Conservation (phyloP, 2,113 vertebrate species). For the Sebastes fasciatus region DNA sequence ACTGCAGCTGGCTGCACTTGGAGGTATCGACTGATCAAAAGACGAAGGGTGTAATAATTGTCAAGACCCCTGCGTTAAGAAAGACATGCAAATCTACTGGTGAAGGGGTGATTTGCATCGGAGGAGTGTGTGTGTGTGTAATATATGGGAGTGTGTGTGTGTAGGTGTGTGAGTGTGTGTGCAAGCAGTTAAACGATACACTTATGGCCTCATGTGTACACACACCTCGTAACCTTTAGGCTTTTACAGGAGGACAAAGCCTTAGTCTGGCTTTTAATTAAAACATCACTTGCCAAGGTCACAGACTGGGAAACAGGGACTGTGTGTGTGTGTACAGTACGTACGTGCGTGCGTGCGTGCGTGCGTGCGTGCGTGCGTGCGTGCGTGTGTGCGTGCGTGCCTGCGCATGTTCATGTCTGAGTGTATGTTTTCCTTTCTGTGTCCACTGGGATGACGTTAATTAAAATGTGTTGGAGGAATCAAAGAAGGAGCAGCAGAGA, state of each 20-base stretch:
- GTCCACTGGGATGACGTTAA: slow-evolving; percentile 63
- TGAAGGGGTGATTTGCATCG: slow-evolving; percentile 1
- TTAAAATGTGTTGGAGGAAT: slow-evolving; percentile 76
- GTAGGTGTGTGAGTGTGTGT: background rate
- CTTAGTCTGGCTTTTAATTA: slow-evolving; percentile 68
- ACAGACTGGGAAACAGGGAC: slow-evolving; percentile 39
- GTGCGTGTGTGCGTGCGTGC: slow-evolving; percentile 10
- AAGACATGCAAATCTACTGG: slow-evolving; percentile 46
- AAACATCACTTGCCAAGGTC: slow-evolving; percentile 69
- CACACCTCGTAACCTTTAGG: slow-evolving; percentile 46
- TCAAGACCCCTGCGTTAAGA: slow-evolving; percentile 35
- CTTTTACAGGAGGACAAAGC: slow-evolving; percentile 59
- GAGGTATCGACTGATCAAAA: slow-evolving; percentile 55
- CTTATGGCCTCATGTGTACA: slow-evolving; percentile 23
- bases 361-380: slow-evolving; percentile 21
- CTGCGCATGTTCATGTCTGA: slow-evolving; percentile 31
- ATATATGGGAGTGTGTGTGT: background rate
- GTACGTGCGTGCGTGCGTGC: slow-evolving; percentile 6
- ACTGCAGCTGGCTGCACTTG: slow-evolving; percentile 35
- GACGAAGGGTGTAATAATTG: slow-evolving; percentile 43
- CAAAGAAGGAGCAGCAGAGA: slow-evolving; percentile 47
- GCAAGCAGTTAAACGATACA: slow-evolving; percentile 23
- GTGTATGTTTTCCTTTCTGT: slow-evolving; percentile 49
- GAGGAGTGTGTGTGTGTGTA: background rate
- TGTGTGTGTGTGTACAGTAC: slow-evolving; percentile 12